Conservation (phyloP, 2,113 vertebrate genomes). For the Archocentrus centrarchus region DNA sequence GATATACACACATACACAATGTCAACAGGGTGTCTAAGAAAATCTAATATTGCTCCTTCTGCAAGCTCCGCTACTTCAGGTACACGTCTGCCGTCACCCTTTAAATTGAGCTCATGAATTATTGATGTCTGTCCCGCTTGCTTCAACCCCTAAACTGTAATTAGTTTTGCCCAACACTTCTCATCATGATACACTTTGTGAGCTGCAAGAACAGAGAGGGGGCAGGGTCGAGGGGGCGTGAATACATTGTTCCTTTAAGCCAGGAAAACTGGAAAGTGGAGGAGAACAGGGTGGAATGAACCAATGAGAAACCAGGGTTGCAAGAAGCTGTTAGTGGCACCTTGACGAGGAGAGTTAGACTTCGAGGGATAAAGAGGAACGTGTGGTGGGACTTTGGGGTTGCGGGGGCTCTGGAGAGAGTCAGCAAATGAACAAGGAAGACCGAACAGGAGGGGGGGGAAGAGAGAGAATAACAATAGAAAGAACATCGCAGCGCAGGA, state of each 20-base stretch:
- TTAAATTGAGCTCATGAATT: conserved; percentile 73
- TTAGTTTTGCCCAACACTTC: conserved; percentile 65
- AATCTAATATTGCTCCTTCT: conserved; percentile 41
- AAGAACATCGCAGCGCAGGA: conserved; percentile 31
- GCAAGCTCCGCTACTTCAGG: conserved; percentile 19
- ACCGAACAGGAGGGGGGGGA: background rate
- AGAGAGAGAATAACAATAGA: conserved; percentile 6
- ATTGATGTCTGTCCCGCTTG: conserved; percentile 67
- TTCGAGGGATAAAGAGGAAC: conserved; percentile 15
- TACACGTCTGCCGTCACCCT: conserved; percentile 50
- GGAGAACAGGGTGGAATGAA: conserved; percentile 38
- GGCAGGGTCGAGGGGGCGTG: background rate
- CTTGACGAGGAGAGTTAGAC: conserved; percentile 37
- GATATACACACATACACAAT: background rate
- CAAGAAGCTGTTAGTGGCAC: conserved; percentile 54
- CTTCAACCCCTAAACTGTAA: conserved; percentile 64
- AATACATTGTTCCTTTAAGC: conserved; percentile 62
- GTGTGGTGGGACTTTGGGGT: background rate
- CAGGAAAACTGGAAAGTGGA: conserved; percentile 45
- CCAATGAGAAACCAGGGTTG: conserved; percentile 50
- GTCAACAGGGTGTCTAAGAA: conserved; percentile 12
- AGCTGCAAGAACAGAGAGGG: background rate
- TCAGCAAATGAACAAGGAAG: background rate
- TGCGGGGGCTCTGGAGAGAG: conserved; percentile 3
- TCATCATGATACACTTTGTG: conserved; percentile 48